Evolutionary conservation across 2,797 vertebrate genomes (phyloP), one percentile per base, ranked within the genome.

Genomic region (Ataeniobius toweri): DNA sequence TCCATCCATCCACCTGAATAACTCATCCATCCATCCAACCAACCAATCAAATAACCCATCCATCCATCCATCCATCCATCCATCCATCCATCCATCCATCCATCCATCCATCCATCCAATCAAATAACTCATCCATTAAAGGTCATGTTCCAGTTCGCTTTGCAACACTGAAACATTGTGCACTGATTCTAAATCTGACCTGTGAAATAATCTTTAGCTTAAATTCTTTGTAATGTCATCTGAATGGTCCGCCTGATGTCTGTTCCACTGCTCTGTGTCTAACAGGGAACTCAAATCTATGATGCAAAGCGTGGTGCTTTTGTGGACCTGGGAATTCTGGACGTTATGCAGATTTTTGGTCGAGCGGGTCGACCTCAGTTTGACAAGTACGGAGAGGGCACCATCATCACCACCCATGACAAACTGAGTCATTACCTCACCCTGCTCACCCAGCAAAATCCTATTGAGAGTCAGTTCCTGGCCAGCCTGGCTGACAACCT

Each of bases 341-440:
- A 99, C 84, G 98, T 99, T 90, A 99, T 99, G 98, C 98, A 99
- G 96, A 99, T 99, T 91, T 99, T 99, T 80, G 98, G 98, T 31
- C 96, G 98, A 24, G 98, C 98, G 0, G 98, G 98, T 83, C 96
- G 98, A 70, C 98, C 98, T 44, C 98, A 99, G 91, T 99, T 99
- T 82, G 98, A 99, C 90, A 98, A 96, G 93, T 98, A 96, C 39
- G 98, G 98, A 44, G 97, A 99, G 93, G 98, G 98, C 82, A 91
- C 97, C 93, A 99, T 99, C 91, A 98, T 99, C 90, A 99, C 97
- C 85, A 96, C 96, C 65, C 98, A 99, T 4, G 98, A 99, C 59
- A 99, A 99, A 88, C 97, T 99, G 89, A 99, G 98, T 86, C 97
- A 99, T 91, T 99, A 99, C 92, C 93, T 99, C 83, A 98, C 97